A percentile compares a stretch with the other conserved stretches of the same genome.
Evolutionary conservation across 2,797 vertebrate species (phyloP).

Genomic region (Amphiprion clarkii): DNA sequence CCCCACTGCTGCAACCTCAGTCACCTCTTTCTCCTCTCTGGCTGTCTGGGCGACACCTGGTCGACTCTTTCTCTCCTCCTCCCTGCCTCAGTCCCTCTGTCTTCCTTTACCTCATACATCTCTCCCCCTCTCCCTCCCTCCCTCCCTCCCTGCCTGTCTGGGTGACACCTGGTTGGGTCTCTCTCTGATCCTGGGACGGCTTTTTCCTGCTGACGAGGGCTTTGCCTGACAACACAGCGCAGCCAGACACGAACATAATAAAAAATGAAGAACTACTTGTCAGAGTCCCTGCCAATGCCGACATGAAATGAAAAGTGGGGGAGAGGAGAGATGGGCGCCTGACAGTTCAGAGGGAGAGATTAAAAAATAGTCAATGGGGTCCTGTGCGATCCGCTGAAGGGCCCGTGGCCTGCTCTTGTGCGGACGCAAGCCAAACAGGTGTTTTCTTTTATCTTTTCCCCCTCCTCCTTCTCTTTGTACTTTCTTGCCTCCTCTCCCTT

Average conservation of each 20-base stretch:
- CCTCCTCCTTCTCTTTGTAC: slow-evolving; percentile 75
- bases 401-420: slow-evolving; percentile 67
- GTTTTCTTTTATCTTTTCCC: slow-evolving; percentile 86
- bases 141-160: slow-evolving; percentile 81
- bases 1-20: slow-evolving; percentile 60
- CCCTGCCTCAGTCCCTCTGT: slow-evolving; percentile 45
- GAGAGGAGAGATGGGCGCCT: slow-evolving; percentile 69
- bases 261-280: slow-evolving; percentile 98
- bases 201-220: slow-evolving; percentile 92
- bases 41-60: slow-evolving; percentile 70
- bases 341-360: slow-evolving; percentile 83
- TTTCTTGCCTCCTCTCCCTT: slow-evolving; percentile 69
- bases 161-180: slow-evolving; percentile 98
- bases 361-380: slow-evolving; percentile 82
- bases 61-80: slow-evolving; percentile 45
- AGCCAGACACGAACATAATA: slow-evolving; percentile 96
- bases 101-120: slow-evolving; percentile 44
- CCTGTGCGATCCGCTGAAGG: slow-evolving; percentile 84
- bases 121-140: neutral
- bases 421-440: slow-evolving; percentile 89
- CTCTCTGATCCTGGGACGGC: slow-evolving; percentile 94
- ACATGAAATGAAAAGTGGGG: slow-evolving; percentile 86
- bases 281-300: slow-evolving; percentile 93
- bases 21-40: slow-evolving; percentile 74
- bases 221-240: slow-evolving; percentile 93